Conservation (phyloP, 37 sponge, comb jelly and placozoan species). For the Sycon ciliatum region DNA sequence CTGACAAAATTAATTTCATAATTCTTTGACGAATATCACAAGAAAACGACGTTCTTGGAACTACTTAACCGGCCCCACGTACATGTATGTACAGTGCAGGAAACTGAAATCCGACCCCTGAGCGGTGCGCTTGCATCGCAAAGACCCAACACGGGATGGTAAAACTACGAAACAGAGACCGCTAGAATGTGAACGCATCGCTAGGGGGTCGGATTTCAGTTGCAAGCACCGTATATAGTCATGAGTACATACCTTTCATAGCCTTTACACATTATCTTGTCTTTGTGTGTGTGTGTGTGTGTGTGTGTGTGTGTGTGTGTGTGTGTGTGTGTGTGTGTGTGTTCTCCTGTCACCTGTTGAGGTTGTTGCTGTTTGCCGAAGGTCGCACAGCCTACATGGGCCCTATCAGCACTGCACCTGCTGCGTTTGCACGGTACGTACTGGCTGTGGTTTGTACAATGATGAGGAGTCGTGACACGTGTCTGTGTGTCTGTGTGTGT, state of each 20-base stretch:
- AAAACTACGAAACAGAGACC: too few species aligned
- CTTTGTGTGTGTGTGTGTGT: background rate
- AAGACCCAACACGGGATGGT: too few species aligned
- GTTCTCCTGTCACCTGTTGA: background rate
- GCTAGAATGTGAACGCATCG: too few species aligned
- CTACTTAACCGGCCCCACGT: too few species aligned
- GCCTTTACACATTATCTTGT: background rate
- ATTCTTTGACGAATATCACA: too few species aligned
- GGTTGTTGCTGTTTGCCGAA: constrained; percentile 26
- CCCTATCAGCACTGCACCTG: background rate
- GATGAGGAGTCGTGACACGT: background rate
- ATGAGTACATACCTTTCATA: background rate
- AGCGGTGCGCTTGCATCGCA: too few species aligned
- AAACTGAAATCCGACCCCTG: too few species aligned
- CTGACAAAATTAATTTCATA: too few species aligned
- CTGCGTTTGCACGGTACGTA: constrained; percentile 14
- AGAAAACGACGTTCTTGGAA: too few species aligned
- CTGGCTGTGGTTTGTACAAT: background rate
- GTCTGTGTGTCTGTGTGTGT: background rate
- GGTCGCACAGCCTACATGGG: constrained; percentile 30
- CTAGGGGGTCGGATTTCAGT: too few species aligned
- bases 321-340: constrained; percentile 5
- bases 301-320: constrained; percentile 5
- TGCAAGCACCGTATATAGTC: too few species aligned
- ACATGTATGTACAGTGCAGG: too few species aligned